phyloP scores from a whole-genome alignment of 2,888 invertebrate genomes.

The Pinctada fucata region DNA sequence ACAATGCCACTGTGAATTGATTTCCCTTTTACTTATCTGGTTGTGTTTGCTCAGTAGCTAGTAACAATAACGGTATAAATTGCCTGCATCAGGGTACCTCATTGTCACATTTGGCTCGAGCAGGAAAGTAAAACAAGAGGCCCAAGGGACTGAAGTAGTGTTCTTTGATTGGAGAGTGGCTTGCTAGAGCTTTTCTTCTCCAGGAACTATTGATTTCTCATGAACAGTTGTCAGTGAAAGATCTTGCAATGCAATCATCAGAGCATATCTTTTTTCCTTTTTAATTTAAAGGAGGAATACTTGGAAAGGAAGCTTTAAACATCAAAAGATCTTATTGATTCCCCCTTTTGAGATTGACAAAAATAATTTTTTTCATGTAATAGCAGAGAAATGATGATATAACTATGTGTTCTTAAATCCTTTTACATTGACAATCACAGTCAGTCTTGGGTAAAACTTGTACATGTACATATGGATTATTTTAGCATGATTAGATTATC shows the following conservation, averaged over 20 bases:
- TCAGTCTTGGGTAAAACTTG: too few relatives aligned
- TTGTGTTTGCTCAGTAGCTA: constrained; percentile 12
- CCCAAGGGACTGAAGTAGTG: not conserved
- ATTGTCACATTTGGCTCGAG: constrained; percentile 5
- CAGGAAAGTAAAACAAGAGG: not conserved
- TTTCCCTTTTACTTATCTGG: constrained; percentile 14
- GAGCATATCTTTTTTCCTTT: too few relatives aligned
- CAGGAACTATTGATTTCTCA: not conserved
- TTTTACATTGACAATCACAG: too few relatives aligned
- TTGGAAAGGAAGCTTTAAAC: too few relatives aligned
- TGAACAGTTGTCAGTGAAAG: not conserved
- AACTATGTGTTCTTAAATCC: too few relatives aligned
- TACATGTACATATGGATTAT: too few relatives aligned
- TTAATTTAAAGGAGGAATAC: too few relatives aligned
- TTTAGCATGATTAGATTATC: too few relatives aligned
- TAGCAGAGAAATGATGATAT: too few relatives aligned
- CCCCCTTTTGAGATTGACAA: too few relatives aligned
- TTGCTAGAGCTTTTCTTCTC: not conserved
- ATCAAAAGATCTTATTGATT: too few relatives aligned
- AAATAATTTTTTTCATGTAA: too few relatives aligned
- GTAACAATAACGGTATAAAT: constrained; percentile 7
- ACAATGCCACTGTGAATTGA: constrained; percentile 26
- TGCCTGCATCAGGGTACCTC: constrained; percentile 8
- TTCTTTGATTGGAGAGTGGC: not conserved
- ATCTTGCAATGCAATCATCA: not conserved